Evolutionary conservation across 2,797 vertebrate genomes (phyloP).

Genomic region (Allenopithecus nigroviridis): DNA sequence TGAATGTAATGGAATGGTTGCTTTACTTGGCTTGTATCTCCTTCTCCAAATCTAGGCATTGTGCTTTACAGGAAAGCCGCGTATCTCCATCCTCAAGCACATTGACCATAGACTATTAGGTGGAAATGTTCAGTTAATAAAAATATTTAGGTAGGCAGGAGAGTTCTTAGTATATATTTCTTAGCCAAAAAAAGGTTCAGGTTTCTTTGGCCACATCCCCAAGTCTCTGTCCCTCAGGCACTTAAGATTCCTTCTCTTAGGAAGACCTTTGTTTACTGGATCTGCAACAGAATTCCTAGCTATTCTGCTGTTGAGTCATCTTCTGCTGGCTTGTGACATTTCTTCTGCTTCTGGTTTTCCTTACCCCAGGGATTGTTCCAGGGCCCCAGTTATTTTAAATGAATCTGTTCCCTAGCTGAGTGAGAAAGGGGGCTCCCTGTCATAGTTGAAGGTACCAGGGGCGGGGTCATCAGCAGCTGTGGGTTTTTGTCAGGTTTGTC

Average conservation of each 20-base stretch:
- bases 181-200: neutral
- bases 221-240: constrained; percentile 26
- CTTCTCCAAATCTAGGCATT: neutral
- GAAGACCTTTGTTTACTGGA: neutral
- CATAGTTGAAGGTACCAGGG: neutral
- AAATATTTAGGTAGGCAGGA: neutral
- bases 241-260: neutral
- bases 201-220: neutral
- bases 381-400: neutral
- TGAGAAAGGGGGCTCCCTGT: neutral
- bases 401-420: neutral
- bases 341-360: constrained; percentile 39
- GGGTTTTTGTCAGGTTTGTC: constrained; percentile 24
- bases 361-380: neutral
- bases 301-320: neutral
- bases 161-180: neutral
- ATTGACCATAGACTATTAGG: neutral
- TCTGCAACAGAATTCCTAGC: neutral
- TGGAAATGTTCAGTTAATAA: constrained; percentile 22
- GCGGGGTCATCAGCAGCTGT: neutral
- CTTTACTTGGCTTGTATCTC: neutral
- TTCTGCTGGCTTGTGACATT: neutral
- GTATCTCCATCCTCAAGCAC: constrained; percentile 1
- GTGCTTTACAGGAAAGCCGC: neutral
- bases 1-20: neutral